Evolutionary conservation across 2,797 vertebrate species (phyloP).

Genomic region (Poeciliopsis turneri): DNA sequence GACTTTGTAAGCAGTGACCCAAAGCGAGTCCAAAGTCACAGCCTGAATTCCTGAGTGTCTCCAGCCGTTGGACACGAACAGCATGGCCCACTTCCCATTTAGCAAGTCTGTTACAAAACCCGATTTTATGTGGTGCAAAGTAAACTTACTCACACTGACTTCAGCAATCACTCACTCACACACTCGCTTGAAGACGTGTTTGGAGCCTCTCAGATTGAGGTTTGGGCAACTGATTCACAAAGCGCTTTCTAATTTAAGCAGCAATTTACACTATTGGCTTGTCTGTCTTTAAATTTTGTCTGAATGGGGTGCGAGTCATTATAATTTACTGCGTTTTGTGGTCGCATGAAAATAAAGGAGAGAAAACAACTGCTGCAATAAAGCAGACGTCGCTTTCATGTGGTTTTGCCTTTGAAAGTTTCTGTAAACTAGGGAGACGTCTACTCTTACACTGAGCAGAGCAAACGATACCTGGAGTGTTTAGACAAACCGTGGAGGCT

Average conservation of each 20-base stretch:
- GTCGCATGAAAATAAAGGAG: conserved; percentile 45
- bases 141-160: conserved; percentile 40
- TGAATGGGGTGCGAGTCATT: conserved; percentile 65
- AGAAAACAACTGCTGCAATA: conserved; percentile 41
- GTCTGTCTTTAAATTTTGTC: conserved; percentile 68
- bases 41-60: conserved; percentile 75
- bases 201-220: conserved; percentile 32
- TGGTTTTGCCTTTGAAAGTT: conserved; percentile 62
- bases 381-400: conserved; percentile 59
- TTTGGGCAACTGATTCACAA: conserved; percentile 62
- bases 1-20: conserved; percentile 79
- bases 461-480: conserved; percentile 34
- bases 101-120: conserved; percentile 36
- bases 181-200: background rate
- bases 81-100: conserved; percentile 55
- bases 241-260: conserved; percentile 52
- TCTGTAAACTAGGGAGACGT: conserved; percentile 38
- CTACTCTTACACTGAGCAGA: conserved; percentile 20
- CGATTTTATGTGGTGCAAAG: conserved; percentile 44
- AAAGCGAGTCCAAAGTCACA: conserved; percentile 72
- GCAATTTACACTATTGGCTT: conserved; percentile 41
- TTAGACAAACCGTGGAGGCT: conserved; percentile 16
- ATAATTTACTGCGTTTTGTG: conserved; percentile 56
- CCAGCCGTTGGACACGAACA: conserved; percentile 60
- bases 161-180: conserved; percentile 14